A percentile compares a stretch with the other conserved stretches of the same genome.
Conservation (phyloP, 2,113 vertebrate species). For the Bujurquina vittata region DNA sequence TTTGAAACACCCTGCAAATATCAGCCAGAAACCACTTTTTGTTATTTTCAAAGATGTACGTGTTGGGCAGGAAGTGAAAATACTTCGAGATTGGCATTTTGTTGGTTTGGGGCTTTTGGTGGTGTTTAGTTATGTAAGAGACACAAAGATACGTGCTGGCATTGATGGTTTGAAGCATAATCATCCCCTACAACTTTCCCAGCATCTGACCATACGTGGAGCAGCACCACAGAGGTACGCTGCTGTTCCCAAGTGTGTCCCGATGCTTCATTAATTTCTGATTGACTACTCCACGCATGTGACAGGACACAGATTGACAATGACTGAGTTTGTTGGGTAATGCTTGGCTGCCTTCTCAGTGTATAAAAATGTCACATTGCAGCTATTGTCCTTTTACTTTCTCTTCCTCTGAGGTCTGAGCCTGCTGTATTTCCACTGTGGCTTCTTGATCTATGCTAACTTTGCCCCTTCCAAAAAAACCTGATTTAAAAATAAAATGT, state of each 20-base stretch:
- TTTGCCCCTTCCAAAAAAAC: background rate
- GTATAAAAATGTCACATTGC: background rate
- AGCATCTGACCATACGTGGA: background rate
- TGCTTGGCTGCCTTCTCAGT: background rate
- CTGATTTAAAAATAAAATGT: background rate
- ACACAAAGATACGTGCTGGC: background rate
- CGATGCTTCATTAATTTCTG: background rate
- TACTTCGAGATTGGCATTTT: background rate
- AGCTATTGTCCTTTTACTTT: conserved; percentile 14
- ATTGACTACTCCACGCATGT: background rate
- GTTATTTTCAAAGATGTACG: background rate
- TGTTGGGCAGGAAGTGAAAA: background rate
- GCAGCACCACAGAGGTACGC: no score
- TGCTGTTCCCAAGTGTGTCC: background rate
- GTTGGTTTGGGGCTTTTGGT: background rate
- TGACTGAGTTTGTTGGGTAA: background rate
- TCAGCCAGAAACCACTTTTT: background rate
- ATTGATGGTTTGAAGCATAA: background rate
- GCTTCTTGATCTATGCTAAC: background rate
- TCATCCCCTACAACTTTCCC: background rate
- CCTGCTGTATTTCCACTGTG: background rate
- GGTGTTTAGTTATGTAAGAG: background rate
- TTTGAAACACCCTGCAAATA: background rate
- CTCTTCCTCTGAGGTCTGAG: background rate
- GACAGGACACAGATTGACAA: background rate